Evolutionary conservation across 2,888 invertebrate species (phyloP), one percentile per base, ranked within the genome.

Genomic region (Carcina quercana): DNA sequence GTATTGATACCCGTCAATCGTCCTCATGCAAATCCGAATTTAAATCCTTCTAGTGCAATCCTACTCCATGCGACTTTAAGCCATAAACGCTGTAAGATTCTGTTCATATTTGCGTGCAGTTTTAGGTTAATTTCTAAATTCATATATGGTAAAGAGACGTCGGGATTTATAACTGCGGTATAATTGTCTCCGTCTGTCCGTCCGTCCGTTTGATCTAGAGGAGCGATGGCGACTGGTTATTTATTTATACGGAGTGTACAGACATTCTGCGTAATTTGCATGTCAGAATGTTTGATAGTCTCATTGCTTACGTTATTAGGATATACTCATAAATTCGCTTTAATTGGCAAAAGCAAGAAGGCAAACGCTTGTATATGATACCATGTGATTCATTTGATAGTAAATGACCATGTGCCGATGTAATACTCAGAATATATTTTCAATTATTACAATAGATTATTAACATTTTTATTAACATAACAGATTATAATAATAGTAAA

Each of bases 1-100:
- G 46, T 48, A 62, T 60, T 61, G 63, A 63, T 60, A 57, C 55
- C 58, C 59, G 64, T 63, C 63, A 63, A 63, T 59, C 63, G 43
- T 40, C 44, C 45, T 34, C 40, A 43, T 37, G 38, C 30, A 43
- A 47, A 54, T 59, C 48, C 49, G 50, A 53, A 60, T 53, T 29
- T 25, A 32, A 34, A 29, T 34, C 27, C 11, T n/a, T 14, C 40
- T 37, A 35, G 29, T 25, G 35, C 31, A 40, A 39, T 36, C 38
- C 25, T 22, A 3, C 10, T 15, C 4, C 29, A 20, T 4, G 5
- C 14, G 15, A 35, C 12, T 24, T 5, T 28, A 11, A 14, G 13
- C 15, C 29, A 28, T 28, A 32, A 24, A 11, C 20, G 20, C 10
- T 24, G 3, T 28, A 10, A 14, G 13, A 13, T 31, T 32, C 26